Evolutionary conservation across 2,113 vertebrate genomes (phyloP), one percentile per base, ranked within the genome.

Genomic region (Cyanoliseus patagonus): DNA sequence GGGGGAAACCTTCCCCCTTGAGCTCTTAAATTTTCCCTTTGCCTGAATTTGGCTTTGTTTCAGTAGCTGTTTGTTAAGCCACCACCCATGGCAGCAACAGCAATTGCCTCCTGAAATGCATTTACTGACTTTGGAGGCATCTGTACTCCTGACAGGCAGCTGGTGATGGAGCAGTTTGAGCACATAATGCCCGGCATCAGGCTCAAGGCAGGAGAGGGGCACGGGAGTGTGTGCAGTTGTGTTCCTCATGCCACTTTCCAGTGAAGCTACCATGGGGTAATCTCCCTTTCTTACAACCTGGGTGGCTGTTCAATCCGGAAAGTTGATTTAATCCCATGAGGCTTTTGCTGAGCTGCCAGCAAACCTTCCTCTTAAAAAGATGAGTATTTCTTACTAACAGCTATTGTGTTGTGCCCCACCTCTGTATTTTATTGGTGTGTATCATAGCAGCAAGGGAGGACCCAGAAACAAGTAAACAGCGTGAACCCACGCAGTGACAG

Each of bases 141-240:
- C 31, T 0, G 2, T 33, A 3, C 33, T 55, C 27, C 67, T 24
- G 64, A 11, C 7, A 8, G 69, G 30, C 6, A 2, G 27, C 35
- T 0, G 33, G 23, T 11, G 51, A 8, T 1, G 18, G 94, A 17
- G 22, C 2, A 6, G 59, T 1, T 30, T 0, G 3, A 41, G 23
- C 37, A 8, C 61, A 63, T 7, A 3, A 4, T 0, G 3, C 64
- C 41, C 22, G 77, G 17, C 6, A 1, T 17, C 1, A 0, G 53
- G 78, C 42, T 55, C 0, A 0, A 55, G 64, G 76, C 53, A 57
- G 85, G n/a, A 27, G 44, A 13, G 41, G 63, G 41, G 25, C 3
- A 14, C 62, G 24, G 72, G 1, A 0, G 7, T 2, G 0, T 12
- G 59, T 14, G 20, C 28, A 8, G n/a, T 17, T 2, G 0, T 10